Evolutionary conservation across 2,113 vertebrate species (phyloP).

Genomic region (Pluvialis apricaria): DNA sequence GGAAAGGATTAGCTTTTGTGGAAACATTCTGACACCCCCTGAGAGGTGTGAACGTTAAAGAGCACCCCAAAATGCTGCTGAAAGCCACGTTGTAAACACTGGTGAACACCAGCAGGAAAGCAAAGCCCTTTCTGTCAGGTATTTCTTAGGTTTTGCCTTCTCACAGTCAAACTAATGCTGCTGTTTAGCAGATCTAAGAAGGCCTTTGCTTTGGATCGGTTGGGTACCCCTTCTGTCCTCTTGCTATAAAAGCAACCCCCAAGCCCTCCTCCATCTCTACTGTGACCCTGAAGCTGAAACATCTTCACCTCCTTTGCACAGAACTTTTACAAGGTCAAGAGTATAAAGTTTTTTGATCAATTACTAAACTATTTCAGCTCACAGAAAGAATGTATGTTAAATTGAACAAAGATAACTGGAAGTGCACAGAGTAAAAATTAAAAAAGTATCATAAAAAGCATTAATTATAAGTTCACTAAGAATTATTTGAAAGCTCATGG

Average conservation of each 20-base stretch:
- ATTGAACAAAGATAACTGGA: background rate
- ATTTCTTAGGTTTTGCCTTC: background rate
- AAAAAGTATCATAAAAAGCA: background rate
- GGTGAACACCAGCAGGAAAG: background rate
- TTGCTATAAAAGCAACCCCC: background rate
- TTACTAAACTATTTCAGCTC: background rate
- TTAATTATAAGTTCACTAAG: background rate
- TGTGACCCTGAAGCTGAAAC: background rate
- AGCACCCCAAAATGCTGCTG: background rate
- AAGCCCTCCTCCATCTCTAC: background rate
- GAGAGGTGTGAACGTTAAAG: background rate
- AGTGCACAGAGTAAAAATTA: background rate
- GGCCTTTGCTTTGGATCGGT: background rate
- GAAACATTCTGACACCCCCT: accelerated
- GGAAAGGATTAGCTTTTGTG: background rate
- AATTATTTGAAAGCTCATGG: background rate
- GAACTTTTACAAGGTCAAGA: background rate
- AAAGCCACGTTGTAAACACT: background rate
- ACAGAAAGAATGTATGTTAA: background rate
- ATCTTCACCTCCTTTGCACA: background rate
- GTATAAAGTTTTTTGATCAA: background rate
- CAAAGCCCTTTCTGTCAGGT: background rate
- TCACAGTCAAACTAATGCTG: background rate
- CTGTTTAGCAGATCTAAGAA: background rate
- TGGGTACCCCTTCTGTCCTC: background rate